Conservation (phyloP, 1,140 invertebrate species). For the Drosophila guanche region DNA sequence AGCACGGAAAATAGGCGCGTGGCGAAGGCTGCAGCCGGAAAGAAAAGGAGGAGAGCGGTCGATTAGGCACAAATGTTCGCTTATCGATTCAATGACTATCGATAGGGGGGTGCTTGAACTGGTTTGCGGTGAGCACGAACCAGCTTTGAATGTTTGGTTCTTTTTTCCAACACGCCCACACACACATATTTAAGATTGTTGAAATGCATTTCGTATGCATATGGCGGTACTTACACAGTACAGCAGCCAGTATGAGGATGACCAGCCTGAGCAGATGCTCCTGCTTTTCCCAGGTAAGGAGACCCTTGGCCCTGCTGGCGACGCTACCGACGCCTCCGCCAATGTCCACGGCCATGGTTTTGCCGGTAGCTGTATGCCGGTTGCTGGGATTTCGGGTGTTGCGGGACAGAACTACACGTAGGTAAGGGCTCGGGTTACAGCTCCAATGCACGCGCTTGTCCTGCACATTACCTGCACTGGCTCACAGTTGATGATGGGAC, state of each 20-base stretch:
- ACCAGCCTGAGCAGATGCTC: conserved; percentile 96
- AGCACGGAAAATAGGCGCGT: conserved; percentile 98
- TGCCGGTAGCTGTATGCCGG: conserved; percentile 7
- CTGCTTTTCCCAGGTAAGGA: conserved; percentile 90
- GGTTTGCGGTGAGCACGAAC: background rate
- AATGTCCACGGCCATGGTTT: conserved; percentile 65
- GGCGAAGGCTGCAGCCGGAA: conserved; percentile 92
- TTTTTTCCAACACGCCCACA: conserved; percentile 18
- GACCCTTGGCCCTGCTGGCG: conserved; percentile 17
- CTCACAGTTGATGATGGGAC: too few species aligned
- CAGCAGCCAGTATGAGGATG: conserved; percentile 94
- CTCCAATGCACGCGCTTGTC: too few species aligned
- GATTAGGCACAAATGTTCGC: background rate
- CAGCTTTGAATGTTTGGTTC: conserved; percentile 13
- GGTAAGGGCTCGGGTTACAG: too few species aligned
- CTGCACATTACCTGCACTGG: conserved; percentile 3
- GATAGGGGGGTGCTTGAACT: conserved; percentile 7
- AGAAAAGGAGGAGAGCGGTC: conserved; percentile 44
- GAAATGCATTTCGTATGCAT: conserved; percentile 7
- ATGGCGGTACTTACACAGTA: conserved; percentile 92
- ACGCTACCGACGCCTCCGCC: conserved; percentile 14
- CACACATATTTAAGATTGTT: background rate
- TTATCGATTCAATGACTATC: conserved; percentile 5
- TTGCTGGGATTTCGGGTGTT: conserved; percentile 28
- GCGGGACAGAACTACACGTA: background rate